Evolutionary conservation across 2,888 invertebrate genomes (phyloP).

Genomic region (Sylvicola fuscatus): DNA sequence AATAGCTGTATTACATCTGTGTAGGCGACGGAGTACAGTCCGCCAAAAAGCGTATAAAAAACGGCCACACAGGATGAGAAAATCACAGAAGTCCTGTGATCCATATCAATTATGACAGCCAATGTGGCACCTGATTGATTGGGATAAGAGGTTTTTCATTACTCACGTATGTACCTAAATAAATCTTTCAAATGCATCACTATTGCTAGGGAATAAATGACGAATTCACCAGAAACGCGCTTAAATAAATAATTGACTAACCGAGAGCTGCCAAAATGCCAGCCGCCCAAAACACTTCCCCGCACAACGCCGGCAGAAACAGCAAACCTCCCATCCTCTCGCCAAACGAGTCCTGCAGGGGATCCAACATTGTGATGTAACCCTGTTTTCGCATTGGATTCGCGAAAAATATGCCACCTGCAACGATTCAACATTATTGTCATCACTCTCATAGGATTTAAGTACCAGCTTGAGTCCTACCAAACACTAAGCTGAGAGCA

Average conservation of each 20-base stretch:
- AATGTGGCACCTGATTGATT: constrained; percentile 65
- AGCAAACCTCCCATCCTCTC: constrained; percentile 93
- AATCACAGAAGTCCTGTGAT: constrained; percentile 80
- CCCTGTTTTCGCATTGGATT: constrained; percentile 95
- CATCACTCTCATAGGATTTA: background rate
- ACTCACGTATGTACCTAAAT: no score
- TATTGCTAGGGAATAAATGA: no score
- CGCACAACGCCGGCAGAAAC: constrained; percentile 89
- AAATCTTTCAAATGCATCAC: no score
- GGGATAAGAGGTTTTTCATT: no score
- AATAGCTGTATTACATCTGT: constrained; percentile 96
- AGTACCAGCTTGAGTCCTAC: constrained; percentile 29
- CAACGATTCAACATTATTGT: background rate
- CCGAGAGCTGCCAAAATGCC: constrained; percentile 91
- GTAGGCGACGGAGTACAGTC: constrained; percentile 94
- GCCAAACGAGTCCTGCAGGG: constrained; percentile 90
- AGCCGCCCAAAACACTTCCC: constrained; percentile 98
- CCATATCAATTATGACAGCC: constrained; percentile 92
- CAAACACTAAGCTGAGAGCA: constrained; percentile 83
- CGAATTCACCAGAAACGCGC: no score
- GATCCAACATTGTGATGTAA: constrained; percentile 97
- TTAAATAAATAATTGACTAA: constrained; percentile 19
- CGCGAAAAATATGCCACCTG: constrained; percentile 94
- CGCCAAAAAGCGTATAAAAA: constrained; percentile 94
- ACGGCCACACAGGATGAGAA: constrained; percentile 92